A percentile compares a stretch with the other conserved stretches of the same genome.
phyloP scores from a whole-genome alignment of 2,888 invertebrate genomes.

The Meliscaeva auricollis region DNA sequence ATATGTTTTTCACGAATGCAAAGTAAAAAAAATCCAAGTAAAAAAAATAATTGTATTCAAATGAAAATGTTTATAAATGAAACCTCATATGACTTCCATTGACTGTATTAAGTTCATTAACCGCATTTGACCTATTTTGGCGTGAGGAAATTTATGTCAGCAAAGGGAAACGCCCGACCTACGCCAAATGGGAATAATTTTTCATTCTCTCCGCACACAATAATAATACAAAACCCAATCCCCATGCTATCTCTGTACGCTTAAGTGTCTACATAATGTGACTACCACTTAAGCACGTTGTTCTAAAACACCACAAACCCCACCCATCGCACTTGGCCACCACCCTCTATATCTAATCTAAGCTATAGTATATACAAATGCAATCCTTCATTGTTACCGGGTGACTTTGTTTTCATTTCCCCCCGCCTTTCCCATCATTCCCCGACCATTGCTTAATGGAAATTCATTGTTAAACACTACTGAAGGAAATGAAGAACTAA shows the following conservation, averaged over 20 bases:
- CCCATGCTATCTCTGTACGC: constrained; percentile 21
- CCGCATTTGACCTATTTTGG: constrained; percentile 35
- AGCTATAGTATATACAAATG: neutral
- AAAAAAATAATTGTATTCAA: neutral
- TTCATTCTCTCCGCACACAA: neutral
- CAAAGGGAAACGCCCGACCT: constrained; percentile 22
- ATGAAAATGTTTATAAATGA: neutral
- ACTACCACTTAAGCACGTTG: constrained; percentile 65
- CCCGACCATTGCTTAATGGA: constrained; percentile 57
- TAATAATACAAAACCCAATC: neutral
- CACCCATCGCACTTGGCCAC: neutral
- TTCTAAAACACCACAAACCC: constrained; percentile 36
- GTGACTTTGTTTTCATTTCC: constrained; percentile 52
- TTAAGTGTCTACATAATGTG: constrained; percentile 51
- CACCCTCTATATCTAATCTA: neutral
- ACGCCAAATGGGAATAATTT: constrained; percentile 29
- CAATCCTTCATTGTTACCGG: constrained; percentile 20
- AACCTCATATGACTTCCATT: neutral
- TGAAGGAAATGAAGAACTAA: constrained; percentile 19
- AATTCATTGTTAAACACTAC: constrained; percentile 61
- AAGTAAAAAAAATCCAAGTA: neutral
- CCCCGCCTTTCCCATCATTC: neutral
- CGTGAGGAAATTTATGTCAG: constrained; percentile 42
- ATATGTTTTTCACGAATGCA: neutral
- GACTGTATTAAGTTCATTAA: constrained; percentile 41